Conservation (phyloP, 1,140 invertebrate genomes). For the Euglossa dilemma region DNA sequence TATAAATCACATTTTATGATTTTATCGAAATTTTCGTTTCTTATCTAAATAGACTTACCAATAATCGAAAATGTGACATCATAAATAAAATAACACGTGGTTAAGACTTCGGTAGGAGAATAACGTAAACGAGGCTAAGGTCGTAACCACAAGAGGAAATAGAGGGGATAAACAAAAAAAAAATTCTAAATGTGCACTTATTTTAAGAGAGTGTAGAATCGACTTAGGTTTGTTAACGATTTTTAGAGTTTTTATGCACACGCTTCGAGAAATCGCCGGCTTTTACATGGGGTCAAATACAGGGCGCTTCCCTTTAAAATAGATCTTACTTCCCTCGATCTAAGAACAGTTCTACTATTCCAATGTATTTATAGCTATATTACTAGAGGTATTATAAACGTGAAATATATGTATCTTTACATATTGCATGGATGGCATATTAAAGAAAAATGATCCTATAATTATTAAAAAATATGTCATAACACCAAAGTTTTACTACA, state of each 20-base stretch:
- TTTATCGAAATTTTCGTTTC: neutral
- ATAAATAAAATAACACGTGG: slow-evolving; percentile 46
- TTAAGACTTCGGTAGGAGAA: neutral
- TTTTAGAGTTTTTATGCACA: slow-evolving; percentile 11
- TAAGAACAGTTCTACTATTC: slow-evolving; percentile 47
- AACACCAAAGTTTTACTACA: neutral
- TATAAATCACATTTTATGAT: neutral
- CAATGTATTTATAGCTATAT: slow-evolving; percentile 56
- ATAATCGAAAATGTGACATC: slow-evolving; percentile 54
- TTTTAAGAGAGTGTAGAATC: neutral
- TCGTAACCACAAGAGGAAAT: neutral
- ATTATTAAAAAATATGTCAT: neutral
- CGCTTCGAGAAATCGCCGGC: slow-evolving; percentile 26
- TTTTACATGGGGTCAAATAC: slow-evolving; percentile 37
- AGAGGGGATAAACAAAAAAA: slow-evolving; percentile 5
- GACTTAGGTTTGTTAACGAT: neutral
- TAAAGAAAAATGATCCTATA: neutral
- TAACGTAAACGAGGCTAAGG: slow-evolving; percentile 29
- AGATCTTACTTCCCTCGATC: slow-evolving; percentile 58
- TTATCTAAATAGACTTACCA: slow-evolving; percentile 50
- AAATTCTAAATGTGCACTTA: neutral
- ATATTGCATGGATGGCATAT: neutral
- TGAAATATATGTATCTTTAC: neutral
- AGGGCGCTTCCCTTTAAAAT: slow-evolving; percentile 60
- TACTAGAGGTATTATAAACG: slow-evolving; percentile 20